Base-by-base conservation (phyloP, 2,888 invertebrate species). In the Xanthia icteritia region DNA sequence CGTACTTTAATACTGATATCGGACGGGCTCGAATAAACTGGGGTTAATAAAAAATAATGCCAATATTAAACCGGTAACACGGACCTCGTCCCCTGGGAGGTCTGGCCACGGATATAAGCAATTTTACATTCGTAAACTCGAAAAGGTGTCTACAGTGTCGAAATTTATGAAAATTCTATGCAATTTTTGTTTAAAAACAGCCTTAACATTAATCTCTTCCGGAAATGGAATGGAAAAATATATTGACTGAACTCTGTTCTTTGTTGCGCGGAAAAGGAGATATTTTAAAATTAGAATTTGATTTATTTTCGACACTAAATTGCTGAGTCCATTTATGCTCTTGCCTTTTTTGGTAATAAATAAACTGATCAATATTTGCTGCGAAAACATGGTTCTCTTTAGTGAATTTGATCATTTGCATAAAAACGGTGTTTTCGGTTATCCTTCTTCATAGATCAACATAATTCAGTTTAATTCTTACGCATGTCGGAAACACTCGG, bases 21-120 rank as follows among this genome's bases (percentile, higher is more conserved):
- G 89, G 86, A 89, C 82, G 84, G 84, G 79, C 81, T 81, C 81
- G 79, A 91, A 91, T 91, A 91, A 92, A 91, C 89, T 82, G 89
- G 83, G 78, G 85, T 85, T 90, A 92, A 93, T 94, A 94, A 94
- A 94, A 94, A 93, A 91, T 92, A 92, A 94, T 90, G 91, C 89
- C 91, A 88, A 91, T 92, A 93, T 93, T 92, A 93, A 94, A 92
- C 89, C 86, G 90, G 89, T 85, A 90, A 88, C 92, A 86, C 87
- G 84, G 88, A 87, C 77, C 85, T 68, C 72, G 73, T 88, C 93
- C 92, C 92, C 54, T 70, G 91, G 90, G 94, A 88, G 81, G 82
- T 79, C 87, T 83, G 83, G 79, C 89, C 86, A 83, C 85, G 86
- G 72, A 89, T 89, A 84, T 91, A 89, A 87, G 86, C 90, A 89